A percentile compares a stretch with the other conserved stretches of the same genome.
phyloP scores from a whole-genome alignment of 2,888 invertebrate species.

The Chloroclysta siterata region DNA sequence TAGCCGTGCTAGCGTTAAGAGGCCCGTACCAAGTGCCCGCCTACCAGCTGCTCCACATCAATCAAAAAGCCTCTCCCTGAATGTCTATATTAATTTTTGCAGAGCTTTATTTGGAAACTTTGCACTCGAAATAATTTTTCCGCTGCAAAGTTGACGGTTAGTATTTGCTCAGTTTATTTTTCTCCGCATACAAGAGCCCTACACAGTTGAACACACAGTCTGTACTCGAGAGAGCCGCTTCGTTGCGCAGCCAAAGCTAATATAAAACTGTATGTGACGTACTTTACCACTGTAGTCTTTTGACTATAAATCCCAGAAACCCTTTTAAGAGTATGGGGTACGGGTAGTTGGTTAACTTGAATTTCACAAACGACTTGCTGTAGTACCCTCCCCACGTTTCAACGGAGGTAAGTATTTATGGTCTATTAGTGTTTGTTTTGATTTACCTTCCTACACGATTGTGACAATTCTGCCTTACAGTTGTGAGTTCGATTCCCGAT shows the following conservation, averaged over 20 bases:
- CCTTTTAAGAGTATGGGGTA: constrained; percentile 37
- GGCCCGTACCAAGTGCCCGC: constrained; percentile 7
- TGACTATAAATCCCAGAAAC: constrained; percentile 51
- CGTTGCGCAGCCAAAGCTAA: constrained; percentile 67
- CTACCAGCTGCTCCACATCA: constrained; percentile 29
- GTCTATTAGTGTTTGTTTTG: background rate
- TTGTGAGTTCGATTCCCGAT: background rate
- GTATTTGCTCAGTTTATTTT: constrained; percentile 80
- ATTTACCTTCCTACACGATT: background rate
- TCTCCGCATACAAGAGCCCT: constrained; percentile 68
- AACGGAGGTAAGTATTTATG: background rate
- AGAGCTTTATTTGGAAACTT: constrained; percentile 60
- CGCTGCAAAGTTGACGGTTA: constrained; percentile 59
- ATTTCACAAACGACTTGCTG: constrained; percentile 17
- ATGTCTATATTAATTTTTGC: constrained; percentile 49
- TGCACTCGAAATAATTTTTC: constrained; percentile 66
- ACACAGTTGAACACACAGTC: constrained; percentile 71
- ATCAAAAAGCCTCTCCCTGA: constrained; percentile 27
- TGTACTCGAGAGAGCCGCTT: constrained; percentile 68
- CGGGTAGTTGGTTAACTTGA: constrained; percentile 25
- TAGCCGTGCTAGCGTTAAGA: constrained; percentile 8
- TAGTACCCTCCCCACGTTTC: background rate
- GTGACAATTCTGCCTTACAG: background rate
- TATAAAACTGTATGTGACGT: constrained; percentile 68
- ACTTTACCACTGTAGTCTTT: constrained; percentile 58